phyloP scores from a whole-genome alignment of 2,797 vertebrate genomes.

The Anniella stebbinsi region DNA sequence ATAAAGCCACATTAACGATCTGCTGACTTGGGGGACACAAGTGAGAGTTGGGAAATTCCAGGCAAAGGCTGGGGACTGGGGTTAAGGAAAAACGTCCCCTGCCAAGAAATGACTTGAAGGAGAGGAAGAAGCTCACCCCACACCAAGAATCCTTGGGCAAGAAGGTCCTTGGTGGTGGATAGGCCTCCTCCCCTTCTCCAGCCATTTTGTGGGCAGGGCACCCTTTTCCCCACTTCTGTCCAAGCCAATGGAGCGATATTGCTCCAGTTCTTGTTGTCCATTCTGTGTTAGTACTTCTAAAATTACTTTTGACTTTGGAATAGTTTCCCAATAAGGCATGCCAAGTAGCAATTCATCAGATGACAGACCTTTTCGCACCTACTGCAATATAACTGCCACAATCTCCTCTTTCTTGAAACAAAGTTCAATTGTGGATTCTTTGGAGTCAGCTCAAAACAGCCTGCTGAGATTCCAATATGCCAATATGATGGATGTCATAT shows the following conservation, averaged over 20 bases:
- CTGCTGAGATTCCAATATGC: background rate
- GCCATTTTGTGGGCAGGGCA: no score
- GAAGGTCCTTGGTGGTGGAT: no score
- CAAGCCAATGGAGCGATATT: background rate
- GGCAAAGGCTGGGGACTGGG: no score
- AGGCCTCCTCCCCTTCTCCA: no score
- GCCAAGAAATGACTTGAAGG: no score
- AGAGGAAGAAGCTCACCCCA: no score
- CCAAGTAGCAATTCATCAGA: background rate
- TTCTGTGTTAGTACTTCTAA: background rate
- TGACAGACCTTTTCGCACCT: background rate
- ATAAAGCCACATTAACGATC: background rate
- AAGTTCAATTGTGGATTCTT: background rate
- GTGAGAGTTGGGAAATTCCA: no score
- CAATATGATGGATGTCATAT: background rate
- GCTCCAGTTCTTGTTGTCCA: no score
- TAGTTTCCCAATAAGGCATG: background rate
- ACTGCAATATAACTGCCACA: background rate
- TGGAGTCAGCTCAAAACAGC: constrained; percentile 2
- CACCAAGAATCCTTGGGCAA: no score
- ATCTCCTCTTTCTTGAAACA: background rate
- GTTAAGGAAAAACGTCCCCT: no score
- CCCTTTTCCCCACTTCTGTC: no score
- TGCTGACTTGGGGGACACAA: background rate
- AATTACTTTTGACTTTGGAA: background rate